phyloP scores from a whole-genome alignment of 2,797 vertebrate genomes.

The Trichosurus vulpecula region DNA sequence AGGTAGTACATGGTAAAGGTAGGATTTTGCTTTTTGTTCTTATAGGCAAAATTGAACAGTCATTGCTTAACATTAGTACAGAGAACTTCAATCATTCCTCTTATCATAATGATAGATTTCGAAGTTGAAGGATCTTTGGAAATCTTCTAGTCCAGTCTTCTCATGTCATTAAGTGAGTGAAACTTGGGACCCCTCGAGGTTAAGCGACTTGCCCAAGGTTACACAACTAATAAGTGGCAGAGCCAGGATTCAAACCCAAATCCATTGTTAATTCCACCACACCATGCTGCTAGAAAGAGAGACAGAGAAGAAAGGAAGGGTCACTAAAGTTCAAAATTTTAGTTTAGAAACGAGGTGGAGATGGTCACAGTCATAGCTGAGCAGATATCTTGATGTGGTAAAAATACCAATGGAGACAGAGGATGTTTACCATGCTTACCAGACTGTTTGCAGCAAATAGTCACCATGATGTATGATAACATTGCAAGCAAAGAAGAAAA shows the following conservation, averaged over 20 bases:
- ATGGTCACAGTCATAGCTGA: background rate
- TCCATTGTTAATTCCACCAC: background rate
- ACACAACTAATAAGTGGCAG: background rate
- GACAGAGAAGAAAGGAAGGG: too few relatives aligned
- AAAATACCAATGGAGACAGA: background rate
- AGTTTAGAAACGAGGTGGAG: background rate
- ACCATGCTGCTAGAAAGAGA: background rate
- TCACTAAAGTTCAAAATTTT: background rate
- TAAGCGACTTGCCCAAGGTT: background rate
- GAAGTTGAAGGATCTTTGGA: background rate
- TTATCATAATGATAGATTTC: background rate
- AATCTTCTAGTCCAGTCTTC: background rate
- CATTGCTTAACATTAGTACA: background rate
- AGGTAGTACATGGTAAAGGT: background rate
- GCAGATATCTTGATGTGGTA: background rate
- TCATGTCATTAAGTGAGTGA: background rate
- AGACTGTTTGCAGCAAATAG: constrained; percentile 96
- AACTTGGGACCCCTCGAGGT: background rate
- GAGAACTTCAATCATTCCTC: background rate
- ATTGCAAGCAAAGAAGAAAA: constrained; percentile 91
- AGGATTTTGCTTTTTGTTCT: background rate
- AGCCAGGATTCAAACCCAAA: background rate
- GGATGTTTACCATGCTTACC: constrained; percentile 96
- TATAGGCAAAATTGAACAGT: background rate
- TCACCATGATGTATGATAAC: constrained; percentile 99